Base-by-base conservation (phyloP, 1,140 invertebrate genomes). In the Aphidius ervi region DNA sequence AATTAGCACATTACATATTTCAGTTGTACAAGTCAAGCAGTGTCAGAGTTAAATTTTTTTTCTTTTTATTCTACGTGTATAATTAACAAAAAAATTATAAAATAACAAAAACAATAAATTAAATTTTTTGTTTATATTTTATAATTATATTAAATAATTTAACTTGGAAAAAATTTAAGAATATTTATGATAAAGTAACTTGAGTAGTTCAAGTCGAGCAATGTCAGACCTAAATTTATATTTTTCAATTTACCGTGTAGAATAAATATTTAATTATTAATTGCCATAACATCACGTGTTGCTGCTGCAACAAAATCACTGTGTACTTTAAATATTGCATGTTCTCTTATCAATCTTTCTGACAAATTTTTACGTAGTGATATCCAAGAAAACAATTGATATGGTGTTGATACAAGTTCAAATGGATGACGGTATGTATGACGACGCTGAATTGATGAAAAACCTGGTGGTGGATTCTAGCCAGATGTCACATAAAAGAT, bases 251-350 rank as follows among this genome's bases (percentile, higher is more conserved):
- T 31, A 3, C 2, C 23, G 4, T 31, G 23, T 31, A 31, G 1
- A 31, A 31, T 31, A 31, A 16, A 16, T 16, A 16, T 16, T 16
- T 16, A 16, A 16, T 16, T 16, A 16, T 16, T 16, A 16, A 16
- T 16, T 16, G 95, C 93, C 82, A 96, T 91, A 4, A 96, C 97
- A 48, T 96, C 97, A 58, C 94, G 84, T 3, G 94, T 96, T 0
- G 97, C 97, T 3, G 96, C 96, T 4, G 94, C 92, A 2, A 99
- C 95, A 82, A 99, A 99, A 80, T 97, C 94, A 67, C 92, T 94
- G 72, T 97, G 94, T 6, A 97, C 88, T 84, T 99, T 99, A 73
- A 99, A 99, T 65, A 98, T 96, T 31, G 97, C 96, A 57, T 16
- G 86, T 78, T 99, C 97, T 48, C 97, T 84, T 46, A 98, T 82